Evolutionary conservation across 2,888 invertebrate genomes (phyloP), one percentile per base, ranked within the genome.

Genomic region (Gryllus longicercus): DNA sequence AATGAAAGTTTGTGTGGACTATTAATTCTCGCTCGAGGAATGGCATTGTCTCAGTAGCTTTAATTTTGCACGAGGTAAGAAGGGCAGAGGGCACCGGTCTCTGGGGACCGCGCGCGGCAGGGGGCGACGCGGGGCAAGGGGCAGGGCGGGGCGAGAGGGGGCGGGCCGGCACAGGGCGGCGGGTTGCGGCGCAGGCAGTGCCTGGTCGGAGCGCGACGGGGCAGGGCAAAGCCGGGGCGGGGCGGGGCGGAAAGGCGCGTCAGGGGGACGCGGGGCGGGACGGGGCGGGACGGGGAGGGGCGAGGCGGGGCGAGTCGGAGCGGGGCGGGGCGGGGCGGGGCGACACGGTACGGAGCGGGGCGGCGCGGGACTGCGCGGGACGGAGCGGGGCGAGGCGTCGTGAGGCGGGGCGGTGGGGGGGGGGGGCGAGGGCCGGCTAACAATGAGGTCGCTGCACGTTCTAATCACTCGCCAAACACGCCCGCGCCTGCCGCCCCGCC

Each of bases 311-410:
- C 63, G 3, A 14, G 63, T n/a, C n/a, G n/a, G n/a, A n/a, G n/a
- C 75, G 3, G 23, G 75, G 23, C 14, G 4, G 1, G 3, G 25
- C n/a, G 25, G 76, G 51, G 75, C 1, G 14, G 8, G 21, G 23
- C 0, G 2, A n/a, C n/a, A n/a, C n/a, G 25, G 38, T 2, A 16
- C 50, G 14, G n/a, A 38, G 75, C 75, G 81, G 8, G 79, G 82
- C 75, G 82, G 83, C 82, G 79, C 82, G 11, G 83, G n/a, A n/a
- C 75, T 81, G 83, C 82, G 79, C 82, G 82, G 81, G 79, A 16
- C 50, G 14, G 25, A 50, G 75, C 75, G 81, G 8, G 79, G 82
- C 77, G 82, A 82, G 82, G 79, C 82, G 11, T 2, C 5, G 18
- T 3, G 63, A 10, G 18, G 16, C 63, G 63, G 8, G 1, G 63